A percentile compares a stretch with the other conserved stretches of the same genome.
phyloP scores from a whole-genome alignment of 2,888 invertebrate genomes.

The Schizaphis graminum region DNA sequence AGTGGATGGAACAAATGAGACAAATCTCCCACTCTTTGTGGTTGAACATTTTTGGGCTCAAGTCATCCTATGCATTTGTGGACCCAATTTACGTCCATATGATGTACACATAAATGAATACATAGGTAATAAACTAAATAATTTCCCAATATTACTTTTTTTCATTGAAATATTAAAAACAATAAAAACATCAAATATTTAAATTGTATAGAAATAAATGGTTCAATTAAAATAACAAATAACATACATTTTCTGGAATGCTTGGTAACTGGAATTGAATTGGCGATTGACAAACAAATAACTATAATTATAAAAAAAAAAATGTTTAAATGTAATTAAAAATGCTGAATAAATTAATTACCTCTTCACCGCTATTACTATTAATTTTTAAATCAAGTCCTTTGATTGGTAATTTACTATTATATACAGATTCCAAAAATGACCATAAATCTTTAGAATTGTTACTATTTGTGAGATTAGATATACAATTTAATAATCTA shows the following conservation, averaged over 20 bases:
- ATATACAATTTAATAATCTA: constrained; percentile 86
- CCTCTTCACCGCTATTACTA: constrained; percentile 74
- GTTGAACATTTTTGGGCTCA: too few species aligned
- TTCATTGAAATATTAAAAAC: background rate
- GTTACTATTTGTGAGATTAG: constrained; percentile 79
- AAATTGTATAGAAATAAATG: background rate
- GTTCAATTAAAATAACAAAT: background rate
- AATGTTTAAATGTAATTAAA: constrained; percentile 6
- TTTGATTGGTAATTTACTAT: constrained; percentile 79
- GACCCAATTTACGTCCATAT: too few species aligned
- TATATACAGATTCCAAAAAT: constrained; percentile 80
- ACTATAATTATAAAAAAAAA: constrained; percentile 76
- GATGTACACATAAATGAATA: background rate
- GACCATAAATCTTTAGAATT: constrained; percentile 75
- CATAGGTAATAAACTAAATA: background rate
- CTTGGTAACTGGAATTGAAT: constrained; percentile 88
- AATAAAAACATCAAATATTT: background rate
- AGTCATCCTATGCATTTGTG: too few species aligned
- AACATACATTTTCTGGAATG: constrained; percentile 95
- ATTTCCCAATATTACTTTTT: background rate
- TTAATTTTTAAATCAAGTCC: constrained; percentile 78
- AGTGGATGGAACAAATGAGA: too few species aligned
- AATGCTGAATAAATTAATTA: constrained; percentile 7
- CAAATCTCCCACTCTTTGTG: too few species aligned
- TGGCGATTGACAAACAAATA: constrained; percentile 84